These are phyloP conservation scores for Anthophora plumipes DNA, from an alignment of 2,888 invertebrate genomes.

Conservation along the genomic window DNA sequence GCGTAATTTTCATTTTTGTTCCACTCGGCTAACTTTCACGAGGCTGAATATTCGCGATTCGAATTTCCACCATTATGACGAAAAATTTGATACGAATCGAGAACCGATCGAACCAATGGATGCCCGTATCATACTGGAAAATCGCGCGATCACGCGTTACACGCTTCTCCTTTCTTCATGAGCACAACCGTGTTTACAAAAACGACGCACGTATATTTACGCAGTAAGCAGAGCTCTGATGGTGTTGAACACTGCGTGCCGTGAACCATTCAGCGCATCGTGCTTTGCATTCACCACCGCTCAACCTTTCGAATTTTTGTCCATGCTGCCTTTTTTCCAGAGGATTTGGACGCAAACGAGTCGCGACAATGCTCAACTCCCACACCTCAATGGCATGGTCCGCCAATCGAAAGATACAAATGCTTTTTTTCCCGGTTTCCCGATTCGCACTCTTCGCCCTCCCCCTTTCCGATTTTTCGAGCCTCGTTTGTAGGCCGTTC, in stretches of 20 bases:
- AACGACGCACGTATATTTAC: constrained; percentile 52
- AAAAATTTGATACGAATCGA: background rate
- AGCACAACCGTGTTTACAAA: constrained; percentile 46
- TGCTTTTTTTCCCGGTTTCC: constrained; percentile 16
- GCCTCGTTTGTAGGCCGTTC: constrained; percentile 22
- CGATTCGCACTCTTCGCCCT: constrained; percentile 22
- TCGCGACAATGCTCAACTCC: constrained; percentile 56
- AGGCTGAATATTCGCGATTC: background rate
- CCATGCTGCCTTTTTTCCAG: constrained; percentile 30
- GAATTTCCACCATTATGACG: constrained; percentile 8
- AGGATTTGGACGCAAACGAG: constrained; percentile 62
- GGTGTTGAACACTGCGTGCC: constrained; percentile 28
- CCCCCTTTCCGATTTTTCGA: constrained; percentile 17
- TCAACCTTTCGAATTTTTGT: constrained; percentile 51
- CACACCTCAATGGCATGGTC: constrained; percentile 40
- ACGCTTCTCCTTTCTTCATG: background rate
- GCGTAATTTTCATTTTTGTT: background rate
- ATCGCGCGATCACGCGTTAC: constrained; percentile 12
- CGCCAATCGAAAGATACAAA: constrained; percentile 41
- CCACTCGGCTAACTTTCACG: background rate
- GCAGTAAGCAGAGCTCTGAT: constrained; percentile 45
- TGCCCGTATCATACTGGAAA: background rate
- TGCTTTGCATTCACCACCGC: constrained; percentile 49
- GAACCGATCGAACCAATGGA: background rate
- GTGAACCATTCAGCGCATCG: constrained; percentile 33